These are phyloP conservation scores for Macropis europaea DNA, from an alignment of 2,888 invertebrate genomes.

Conservation along the genomic window DNA sequence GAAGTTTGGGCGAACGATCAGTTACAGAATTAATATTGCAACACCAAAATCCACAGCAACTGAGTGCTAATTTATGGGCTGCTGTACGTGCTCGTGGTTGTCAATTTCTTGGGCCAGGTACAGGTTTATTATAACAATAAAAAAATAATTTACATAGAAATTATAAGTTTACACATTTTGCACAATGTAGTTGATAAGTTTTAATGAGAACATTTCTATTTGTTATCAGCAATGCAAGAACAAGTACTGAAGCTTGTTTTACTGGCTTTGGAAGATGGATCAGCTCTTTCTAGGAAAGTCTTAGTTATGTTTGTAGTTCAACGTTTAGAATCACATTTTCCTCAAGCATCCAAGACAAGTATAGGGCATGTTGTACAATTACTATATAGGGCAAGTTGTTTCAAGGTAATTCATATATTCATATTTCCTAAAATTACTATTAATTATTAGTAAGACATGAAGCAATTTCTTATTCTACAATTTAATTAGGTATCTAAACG, in stretches of 20 bases:
- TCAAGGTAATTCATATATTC: constrained; percentile 86
- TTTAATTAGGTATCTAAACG: constrained; percentile 91
- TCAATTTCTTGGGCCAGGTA: constrained; percentile 96
- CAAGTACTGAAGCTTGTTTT: constrained; percentile 97
- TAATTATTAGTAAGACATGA: not conserved
- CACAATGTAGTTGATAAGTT: not conserved
- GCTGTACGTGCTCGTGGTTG: constrained; percentile 98
- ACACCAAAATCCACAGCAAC: constrained; percentile 97
- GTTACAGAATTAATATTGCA: constrained; percentile 96
- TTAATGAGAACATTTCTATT: not conserved
- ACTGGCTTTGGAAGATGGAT: constrained; percentile 96
- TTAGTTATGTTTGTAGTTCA: constrained; percentile 99
- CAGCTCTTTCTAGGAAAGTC: constrained; percentile 94
- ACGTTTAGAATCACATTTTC: constrained; percentile 95
- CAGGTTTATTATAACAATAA: not conserved
- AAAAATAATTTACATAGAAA: not conserved
- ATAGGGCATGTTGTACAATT: constrained; percentile 99
- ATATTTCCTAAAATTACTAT: not conserved
- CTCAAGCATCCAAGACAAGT: constrained; percentile 98
- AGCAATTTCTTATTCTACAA: not conserved
- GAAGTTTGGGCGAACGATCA: constrained; percentile 96
- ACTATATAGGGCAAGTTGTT: constrained; percentile 98
- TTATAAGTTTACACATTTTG: not conserved
- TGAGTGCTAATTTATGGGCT: constrained; percentile 97
- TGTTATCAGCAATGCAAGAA: constrained; percentile 93